Evolutionary conservation across 2,888 invertebrate genomes (phyloP), one percentile per base, ranked within the genome.

Genomic region (Heliconius cydno): DNA sequence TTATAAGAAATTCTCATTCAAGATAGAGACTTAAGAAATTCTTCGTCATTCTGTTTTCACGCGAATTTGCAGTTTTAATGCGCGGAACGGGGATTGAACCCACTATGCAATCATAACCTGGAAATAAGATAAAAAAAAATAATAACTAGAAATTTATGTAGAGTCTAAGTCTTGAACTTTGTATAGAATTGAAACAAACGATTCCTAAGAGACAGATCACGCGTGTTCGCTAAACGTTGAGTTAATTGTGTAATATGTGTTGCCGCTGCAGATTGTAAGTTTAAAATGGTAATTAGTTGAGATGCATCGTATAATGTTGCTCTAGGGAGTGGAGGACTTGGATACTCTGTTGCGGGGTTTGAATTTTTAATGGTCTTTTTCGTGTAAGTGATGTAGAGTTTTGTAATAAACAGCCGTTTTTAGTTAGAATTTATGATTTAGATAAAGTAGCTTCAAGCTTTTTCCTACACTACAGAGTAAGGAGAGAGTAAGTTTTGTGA

Each of bases 201-300:
- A 38, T 38, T 67, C 74, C 74, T 46, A 6, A 34, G 78, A 78
- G 78, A 74, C 74, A 74, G 67, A 78, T 74, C 66, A 68, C 68
- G 78, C 78, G 72, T 74, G 72, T 74, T 52, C 68, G 78, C 74
- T 75, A 78, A 65, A 30, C 73, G 73, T 65, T 46, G 38, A n/a
- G 28, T 57, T 74, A 78, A 78, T 78, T 60, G 78, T 30, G 68
- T 67, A 74, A 41, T 78, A 74, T 78, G 68, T 78, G 68, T 74
- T 66, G 30, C 67, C 57, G 78, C 28, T 73, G 78, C 66, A 57
- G 78, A 74, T 73, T 67, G 73, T 67, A 57, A 72, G 13, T 74
- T 68, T 78, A 74, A 78, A 78, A 78, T 78, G 78, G 41, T 78
- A 78, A 74, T 74, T 74, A 78, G 66, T 25, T 74, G 74, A 78